These are phyloP conservation scores for Drosophila macrothrix DNA, from an alignment of 2,888 invertebrate species.

Conservation along the genomic window DNA sequence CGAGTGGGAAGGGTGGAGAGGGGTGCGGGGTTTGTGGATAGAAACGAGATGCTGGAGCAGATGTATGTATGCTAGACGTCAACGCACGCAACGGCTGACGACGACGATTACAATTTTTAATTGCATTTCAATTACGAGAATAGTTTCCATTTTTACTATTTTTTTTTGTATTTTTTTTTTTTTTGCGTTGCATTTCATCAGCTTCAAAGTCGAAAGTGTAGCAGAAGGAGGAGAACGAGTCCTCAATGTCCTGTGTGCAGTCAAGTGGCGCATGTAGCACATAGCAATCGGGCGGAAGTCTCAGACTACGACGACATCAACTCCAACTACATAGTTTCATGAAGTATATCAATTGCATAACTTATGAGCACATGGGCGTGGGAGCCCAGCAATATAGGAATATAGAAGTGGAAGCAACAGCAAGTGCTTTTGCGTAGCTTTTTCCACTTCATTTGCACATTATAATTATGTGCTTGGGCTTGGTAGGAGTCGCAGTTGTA, in stretches of 20 bases:
- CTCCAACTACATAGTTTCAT: conserved; percentile 26
- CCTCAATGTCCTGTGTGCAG: conserved; percentile 47
- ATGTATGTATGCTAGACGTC: conserved; percentile 48
- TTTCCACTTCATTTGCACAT: conserved; percentile 80
- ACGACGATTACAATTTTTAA: conserved; percentile 78
- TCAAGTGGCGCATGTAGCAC: conserved; percentile 50
- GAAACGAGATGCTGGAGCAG: conserved; percentile 2
- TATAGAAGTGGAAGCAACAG: neutral
- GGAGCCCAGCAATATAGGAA: neutral
- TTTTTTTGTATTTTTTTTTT: neutral
- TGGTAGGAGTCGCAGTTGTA: conserved; percentile 2
- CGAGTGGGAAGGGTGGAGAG: neutral
- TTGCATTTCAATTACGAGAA: conserved; percentile 83
- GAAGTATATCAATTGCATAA: conserved; percentile 71
- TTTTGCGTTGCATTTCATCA: neutral
- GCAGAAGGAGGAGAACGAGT: conserved; percentile 24
- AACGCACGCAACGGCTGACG: conserved; percentile 60
- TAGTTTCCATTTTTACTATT: conserved; percentile 55
- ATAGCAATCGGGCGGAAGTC: conserved; percentile 32
- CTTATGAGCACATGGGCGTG: conserved; percentile 39
- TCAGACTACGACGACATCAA: conserved; percentile 20
- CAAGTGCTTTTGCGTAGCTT: conserved; percentile 47
- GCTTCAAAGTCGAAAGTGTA: conserved; percentile 10
- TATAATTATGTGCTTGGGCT: conserved; percentile 62
- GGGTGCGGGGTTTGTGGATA: neutral